Evolutionary conservation across 2,797 vertebrate genomes (phyloP).

Genomic region (Galaxias olidus): DNA sequence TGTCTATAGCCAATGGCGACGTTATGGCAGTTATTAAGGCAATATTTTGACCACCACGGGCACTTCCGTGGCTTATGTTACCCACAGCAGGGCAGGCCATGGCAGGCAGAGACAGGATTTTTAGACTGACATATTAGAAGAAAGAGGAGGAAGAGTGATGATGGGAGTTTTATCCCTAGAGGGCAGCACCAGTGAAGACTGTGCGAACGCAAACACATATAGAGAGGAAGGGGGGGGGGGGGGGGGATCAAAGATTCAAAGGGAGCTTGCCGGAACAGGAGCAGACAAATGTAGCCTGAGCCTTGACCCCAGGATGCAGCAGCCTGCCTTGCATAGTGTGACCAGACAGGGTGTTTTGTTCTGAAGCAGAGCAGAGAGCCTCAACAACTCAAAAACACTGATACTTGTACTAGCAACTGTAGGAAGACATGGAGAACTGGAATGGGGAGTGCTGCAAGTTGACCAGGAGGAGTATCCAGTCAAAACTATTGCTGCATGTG

Average conservation of each 20-base stretch:
- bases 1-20: too few relatives aligned
- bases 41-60: too few relatives aligned
- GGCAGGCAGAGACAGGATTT: too few relatives aligned
- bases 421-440: slow-evolving; percentile 26
- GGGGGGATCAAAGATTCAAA: slow-evolving; percentile 29
- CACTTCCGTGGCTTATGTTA: too few relatives aligned
- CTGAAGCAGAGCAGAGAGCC: not conserved
- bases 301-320: slow-evolving; percentile 8
- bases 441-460: slow-evolving; percentile 22
- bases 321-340: not conserved
- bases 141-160: not conserved
- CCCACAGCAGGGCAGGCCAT: too few relatives aligned
- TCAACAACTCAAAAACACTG: not conserved
- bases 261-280: slow-evolving; percentile 44
- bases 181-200: too few relatives aligned
- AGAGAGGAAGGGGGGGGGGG: not conserved
- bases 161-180: not conserved
- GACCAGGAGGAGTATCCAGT: slow-evolving; percentile 5
- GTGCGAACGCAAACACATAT: not conserved
- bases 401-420: not conserved
- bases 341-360: not conserved
- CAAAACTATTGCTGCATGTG: slow-evolving; percentile 9
- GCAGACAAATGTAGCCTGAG: slow-evolving; percentile 9
- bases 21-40: too few relatives aligned
- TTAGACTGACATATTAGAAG: not conserved